Percentiles rank a stretch among this genome's conserved stretches.
phyloP scores from a whole-genome alignment of 1,140 invertebrate species.

The Cydia fagiglandana region DNA sequence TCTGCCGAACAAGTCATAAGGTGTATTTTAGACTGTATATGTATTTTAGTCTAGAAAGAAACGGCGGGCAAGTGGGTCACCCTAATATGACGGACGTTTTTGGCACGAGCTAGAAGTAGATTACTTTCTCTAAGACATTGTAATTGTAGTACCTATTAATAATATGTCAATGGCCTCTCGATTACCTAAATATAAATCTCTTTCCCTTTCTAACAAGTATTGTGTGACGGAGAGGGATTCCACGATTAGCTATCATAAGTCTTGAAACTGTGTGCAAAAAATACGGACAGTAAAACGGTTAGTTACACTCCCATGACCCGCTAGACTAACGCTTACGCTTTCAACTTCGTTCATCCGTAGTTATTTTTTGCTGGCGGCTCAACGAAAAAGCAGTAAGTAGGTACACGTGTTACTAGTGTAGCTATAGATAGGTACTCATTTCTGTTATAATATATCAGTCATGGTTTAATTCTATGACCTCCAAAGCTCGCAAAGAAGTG shows the following conservation, averaged over 20 bases:
- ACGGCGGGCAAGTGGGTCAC: conserved; percentile 1
- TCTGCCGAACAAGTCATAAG: neutral
- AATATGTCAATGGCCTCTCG: neutral
- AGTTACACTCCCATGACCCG: conserved; percentile 2
- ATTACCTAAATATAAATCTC: neutral
- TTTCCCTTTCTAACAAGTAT: neutral
- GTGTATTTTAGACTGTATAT: neutral
- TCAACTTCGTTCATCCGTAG: neutral
- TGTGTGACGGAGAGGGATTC: neutral
- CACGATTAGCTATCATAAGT: neutral
- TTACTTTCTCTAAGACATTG: conserved; percentile 23
- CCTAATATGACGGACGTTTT: conserved; percentile 21
- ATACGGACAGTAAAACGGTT: neutral
- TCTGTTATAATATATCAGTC: too few species aligned
- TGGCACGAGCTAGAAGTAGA: conserved; percentile 15
- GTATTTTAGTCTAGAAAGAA: conserved; percentile 7
- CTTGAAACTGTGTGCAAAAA: neutral
- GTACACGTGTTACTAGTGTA: neutral
- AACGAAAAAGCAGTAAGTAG: neutral
- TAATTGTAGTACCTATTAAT: neutral
- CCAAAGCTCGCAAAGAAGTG: too few species aligned
- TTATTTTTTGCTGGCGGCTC: neutral
- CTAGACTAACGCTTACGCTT: neutral
- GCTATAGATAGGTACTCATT: too few species aligned
- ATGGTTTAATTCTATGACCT: too few species aligned